Conservation (phyloP, 2,797 vertebrate genomes). For the Ptychobarbus kaznakovi region DNA sequence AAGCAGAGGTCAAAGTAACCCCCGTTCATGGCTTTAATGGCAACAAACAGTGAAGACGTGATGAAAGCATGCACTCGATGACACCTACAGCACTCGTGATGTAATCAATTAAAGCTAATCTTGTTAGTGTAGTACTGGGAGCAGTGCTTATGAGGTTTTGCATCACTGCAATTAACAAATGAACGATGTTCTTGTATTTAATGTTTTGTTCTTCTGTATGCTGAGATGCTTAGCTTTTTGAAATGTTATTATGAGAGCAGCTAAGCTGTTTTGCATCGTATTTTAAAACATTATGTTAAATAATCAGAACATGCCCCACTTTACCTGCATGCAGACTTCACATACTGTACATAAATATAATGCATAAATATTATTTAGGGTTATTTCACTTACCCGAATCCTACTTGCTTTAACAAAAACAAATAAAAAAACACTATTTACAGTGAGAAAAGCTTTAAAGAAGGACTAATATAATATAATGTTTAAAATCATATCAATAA, state of each 20-base stretch:
- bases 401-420: background rate
- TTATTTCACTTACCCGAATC: background rate
- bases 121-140: slow-evolving; percentile 43
- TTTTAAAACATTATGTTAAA: slow-evolving; percentile 2
- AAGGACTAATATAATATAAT: background rate
- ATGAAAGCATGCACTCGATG: slow-evolving; percentile 10
- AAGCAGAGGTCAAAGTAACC: background rate
- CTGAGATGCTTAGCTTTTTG: background rate
- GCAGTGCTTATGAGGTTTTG: slow-evolving; percentile 31
- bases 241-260: slow-evolving; percentile 9
- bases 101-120: slow-evolving; percentile 45
- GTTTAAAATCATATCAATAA: no score
- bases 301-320: background rate
- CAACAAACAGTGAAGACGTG: background rate
- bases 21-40: background rate
- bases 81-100: slow-evolving; percentile 16
- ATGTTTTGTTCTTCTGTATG: background rate
- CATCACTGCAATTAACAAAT: slow-evolving; percentile 41
- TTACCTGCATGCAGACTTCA: background rate
- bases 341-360: background rate
- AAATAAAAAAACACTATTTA: background rate
- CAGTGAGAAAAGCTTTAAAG: background rate
- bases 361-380: no score
- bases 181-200: background rate
- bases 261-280: background rate